phyloP scores from a whole-genome alignment of 2,797 vertebrate genomes.

The Epinephelus awoara region DNA sequence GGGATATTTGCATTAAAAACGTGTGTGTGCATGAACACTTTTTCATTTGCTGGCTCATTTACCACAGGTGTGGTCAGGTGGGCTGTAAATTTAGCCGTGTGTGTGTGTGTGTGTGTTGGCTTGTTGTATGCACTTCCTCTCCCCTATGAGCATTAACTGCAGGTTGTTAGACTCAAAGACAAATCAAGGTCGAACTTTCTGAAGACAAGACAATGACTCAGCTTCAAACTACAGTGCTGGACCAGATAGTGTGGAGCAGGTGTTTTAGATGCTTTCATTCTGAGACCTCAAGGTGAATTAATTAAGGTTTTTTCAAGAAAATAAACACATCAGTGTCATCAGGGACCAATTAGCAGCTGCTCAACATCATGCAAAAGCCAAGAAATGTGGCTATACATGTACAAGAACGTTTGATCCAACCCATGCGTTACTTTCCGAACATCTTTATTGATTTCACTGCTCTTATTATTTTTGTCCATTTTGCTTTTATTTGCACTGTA shows the following conservation, averaged over 20 bases:
- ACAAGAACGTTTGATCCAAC: neutral
- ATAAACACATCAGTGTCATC: neutral
- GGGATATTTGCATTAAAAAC: neutral
- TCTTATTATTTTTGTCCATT: neutral
- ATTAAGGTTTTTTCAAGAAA: neutral
- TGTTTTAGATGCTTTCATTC: neutral
- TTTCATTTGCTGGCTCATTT: constrained; percentile 61
- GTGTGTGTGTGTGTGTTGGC: constrained; percentile 7
- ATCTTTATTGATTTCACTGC: neutral
- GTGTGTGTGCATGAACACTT: neutral
- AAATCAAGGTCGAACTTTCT: constrained; percentile 48
- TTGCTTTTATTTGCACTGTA: neutral
- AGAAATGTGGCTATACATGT: neutral
- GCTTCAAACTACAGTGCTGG: neutral
- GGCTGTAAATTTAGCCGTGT: constrained; percentile 29
- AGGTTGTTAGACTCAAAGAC: constrained; percentile 40
- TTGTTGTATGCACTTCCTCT: neutral
- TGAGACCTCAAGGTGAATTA: neutral
- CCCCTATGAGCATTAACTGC: constrained; percentile 27
- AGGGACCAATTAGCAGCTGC: neutral
- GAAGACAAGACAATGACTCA: constrained; percentile 33
- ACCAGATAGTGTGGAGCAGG: neutral
- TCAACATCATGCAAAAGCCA: neutral
- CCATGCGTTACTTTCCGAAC: neutral
- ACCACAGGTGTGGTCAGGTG: constrained; percentile 33